Conservation (phyloP, 2,113 vertebrate genomes). For the Ophiodon elongatus region DNA sequence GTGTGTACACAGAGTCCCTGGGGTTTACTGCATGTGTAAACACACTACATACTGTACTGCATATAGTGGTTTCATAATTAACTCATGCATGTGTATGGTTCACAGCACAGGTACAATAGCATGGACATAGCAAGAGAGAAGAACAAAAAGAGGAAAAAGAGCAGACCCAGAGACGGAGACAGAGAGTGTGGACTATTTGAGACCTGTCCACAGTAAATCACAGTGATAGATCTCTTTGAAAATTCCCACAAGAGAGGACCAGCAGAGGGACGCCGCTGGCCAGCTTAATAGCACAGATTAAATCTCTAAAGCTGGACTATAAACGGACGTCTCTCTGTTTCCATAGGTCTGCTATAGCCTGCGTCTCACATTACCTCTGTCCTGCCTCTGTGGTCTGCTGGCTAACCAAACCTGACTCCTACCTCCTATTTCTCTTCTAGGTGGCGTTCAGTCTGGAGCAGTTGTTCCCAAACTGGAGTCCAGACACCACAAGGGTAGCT, state of each 20-base stretch:
- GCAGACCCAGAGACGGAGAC: conserved; percentile 30
- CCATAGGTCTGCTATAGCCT: conserved; percentile 66
- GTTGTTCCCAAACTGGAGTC: conserved; percentile 23
- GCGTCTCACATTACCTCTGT: conserved; percentile 70
- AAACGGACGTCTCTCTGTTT: conserved; percentile 64
- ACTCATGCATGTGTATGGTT: conserved; percentile 21
- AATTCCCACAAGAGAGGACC: conserved; percentile 62
- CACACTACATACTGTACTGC: conserved; percentile 19
- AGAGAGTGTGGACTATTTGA: conserved; percentile 46
- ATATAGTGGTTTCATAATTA: conserved; percentile 22
- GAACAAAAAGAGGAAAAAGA: conserved; percentile 50
- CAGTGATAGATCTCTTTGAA: conserved; percentile 75
- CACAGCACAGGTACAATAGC: conserved; percentile 20
- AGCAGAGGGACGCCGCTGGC: conserved; percentile 43
- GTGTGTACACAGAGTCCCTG: conserved; percentile 36
- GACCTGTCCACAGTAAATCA: conserved; percentile 71
- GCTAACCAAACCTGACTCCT: conserved; percentile 67
- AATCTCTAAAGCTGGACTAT: conserved; percentile 75
- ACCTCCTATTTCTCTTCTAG: conserved; percentile 43
- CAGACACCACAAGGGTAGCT: conserved; percentile 16
- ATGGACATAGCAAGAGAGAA: conserved; percentile 27
- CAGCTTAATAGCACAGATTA: conserved; percentile 73
- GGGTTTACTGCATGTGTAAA: conserved; percentile 56
- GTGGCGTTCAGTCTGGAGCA: conserved; percentile 33
- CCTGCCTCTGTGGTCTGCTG: conserved; percentile 60